Percentiles rank a stretch among this genome's conserved stretches.
phyloP scores from a whole-genome alignment of 2,888 invertebrate genomes.

The Myopa testacea region DNA sequence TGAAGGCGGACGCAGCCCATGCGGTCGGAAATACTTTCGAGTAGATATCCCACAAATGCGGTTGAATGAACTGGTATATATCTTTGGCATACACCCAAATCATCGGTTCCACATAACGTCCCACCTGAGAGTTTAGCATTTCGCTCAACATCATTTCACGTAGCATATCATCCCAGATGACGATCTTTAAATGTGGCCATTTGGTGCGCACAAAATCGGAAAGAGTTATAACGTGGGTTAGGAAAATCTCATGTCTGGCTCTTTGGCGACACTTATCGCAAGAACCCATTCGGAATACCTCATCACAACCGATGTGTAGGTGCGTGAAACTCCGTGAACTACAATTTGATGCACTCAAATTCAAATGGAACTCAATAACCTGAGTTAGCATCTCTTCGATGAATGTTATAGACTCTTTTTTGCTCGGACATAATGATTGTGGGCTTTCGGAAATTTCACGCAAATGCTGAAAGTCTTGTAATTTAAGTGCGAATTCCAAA shows the following conservation, averaged over 20 bases:
- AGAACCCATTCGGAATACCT: conserved; percentile 79
- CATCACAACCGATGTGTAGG: conserved; percentile 81
- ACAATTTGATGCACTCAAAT: conserved; percentile 37
- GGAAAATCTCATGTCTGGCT: conserved; percentile 71
- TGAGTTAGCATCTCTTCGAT: conserved; percentile 79
- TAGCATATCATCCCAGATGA: conserved; percentile 88
- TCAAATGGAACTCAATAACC: conserved; percentile 69
- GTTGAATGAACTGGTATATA: conserved; percentile 73
- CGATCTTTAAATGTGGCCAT: conserved; percentile 73
- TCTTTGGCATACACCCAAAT: conserved; percentile 85
- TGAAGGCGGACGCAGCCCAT: conserved; percentile 82
- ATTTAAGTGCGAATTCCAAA: conserved; percentile 79
- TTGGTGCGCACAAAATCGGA: conserved; percentile 73
- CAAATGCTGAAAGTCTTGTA: conserved; percentile 73
- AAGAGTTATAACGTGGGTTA: conserved; percentile 74
- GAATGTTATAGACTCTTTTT: conserved; percentile 73
- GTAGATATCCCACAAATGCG: conserved; percentile 76
- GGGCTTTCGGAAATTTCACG: conserved; percentile 77
- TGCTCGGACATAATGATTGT: conserved; percentile 79
- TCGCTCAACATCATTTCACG: conserved; percentile 73
- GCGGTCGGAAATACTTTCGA: conserved; percentile 76
- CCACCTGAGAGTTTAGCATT: conserved; percentile 74
- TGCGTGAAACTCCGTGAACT: conserved; percentile 62
- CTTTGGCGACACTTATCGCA: conserved; percentile 73
- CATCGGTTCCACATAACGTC: conserved; percentile 80